Conservation (phyloP, 2,888 invertebrate genomes). For the Trichogramma dendrolimi region DNA sequence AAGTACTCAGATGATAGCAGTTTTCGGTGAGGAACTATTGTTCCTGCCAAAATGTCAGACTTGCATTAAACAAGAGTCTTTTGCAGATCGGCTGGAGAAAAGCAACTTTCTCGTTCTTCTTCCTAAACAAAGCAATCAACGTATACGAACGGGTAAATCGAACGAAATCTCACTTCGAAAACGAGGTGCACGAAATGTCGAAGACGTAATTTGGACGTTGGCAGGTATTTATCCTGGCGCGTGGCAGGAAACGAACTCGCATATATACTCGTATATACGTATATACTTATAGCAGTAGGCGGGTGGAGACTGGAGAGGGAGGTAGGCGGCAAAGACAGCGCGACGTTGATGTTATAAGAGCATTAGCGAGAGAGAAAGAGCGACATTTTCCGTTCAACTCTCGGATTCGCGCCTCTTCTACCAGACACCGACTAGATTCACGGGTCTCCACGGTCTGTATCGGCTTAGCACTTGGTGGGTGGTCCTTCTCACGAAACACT, state of each 20-base stretch:
- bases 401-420: constrained; percentile 40
- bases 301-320: constrained; percentile 12
- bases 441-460: constrained; percentile 38
- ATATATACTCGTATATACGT: not conserved
- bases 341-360: constrained; percentile 45
- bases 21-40: no score
- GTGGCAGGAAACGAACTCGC: constrained; percentile 39
- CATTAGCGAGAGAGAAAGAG: constrained; percentile 50
- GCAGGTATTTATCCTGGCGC: constrained; percentile 44
- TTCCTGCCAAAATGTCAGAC: not conserved
- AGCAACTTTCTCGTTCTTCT: not conserved
- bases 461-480: constrained; percentile 48
- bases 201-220: constrained; percentile 43
- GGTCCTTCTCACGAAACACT: constrained; percentile 36
- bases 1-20: no score
- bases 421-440: constrained; percentile 44
- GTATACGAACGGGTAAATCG: constrained; percentile 29
- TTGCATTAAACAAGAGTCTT: constrained; percentile 6
- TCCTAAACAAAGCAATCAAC: constrained; percentile 27
- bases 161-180: constrained; percentile 16
- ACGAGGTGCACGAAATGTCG: constrained; percentile 11
- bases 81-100: no score
- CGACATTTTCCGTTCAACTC: constrained; percentile 49
- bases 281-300: not conserved
- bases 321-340: constrained; percentile 31